Percentiles rank a stretch among this genome's conserved stretches.
Evolutionary conservation across 2,113 vertebrate genomes (phyloP).

Genomic region (Cochlearius cochlearius): DNA sequence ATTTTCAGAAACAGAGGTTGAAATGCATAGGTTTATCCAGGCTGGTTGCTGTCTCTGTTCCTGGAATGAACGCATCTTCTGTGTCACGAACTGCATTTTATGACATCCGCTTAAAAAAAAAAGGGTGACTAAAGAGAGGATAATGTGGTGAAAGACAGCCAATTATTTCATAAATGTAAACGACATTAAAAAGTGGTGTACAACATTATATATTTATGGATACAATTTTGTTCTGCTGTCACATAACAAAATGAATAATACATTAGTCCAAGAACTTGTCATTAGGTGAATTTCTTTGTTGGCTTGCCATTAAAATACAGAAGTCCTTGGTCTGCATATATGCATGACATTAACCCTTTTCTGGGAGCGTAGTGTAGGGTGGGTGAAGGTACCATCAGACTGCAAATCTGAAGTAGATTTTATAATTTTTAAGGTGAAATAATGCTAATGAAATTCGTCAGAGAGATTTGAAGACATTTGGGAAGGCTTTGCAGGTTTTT

Average conservation of each 20-base stretch:
- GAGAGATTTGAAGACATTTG: background rate
- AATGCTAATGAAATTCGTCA: background rate
- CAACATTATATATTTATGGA: constrained; percentile 63
- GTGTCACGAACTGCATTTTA: background rate
- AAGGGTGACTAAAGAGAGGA: background rate
- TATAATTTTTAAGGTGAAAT: background rate
- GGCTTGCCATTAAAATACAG: background rate
- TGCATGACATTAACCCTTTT: background rate
- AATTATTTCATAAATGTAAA: constrained; percentile 49
- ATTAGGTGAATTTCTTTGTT: constrained; percentile 32
- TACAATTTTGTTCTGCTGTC: constrained; percentile 48
- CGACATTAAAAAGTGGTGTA: background rate
- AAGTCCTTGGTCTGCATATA: background rate
- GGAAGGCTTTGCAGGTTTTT: background rate
- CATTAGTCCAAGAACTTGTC: constrained; percentile 43
- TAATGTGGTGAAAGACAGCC: constrained; percentile 22
- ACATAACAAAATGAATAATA: constrained; percentile 56
- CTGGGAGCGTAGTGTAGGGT: background rate
- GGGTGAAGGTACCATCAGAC: background rate
- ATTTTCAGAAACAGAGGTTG: background rate
- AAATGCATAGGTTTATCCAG: background rate
- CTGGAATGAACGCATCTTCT: background rate
- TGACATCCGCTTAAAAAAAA: background rate
- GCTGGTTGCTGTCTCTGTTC: background rate
- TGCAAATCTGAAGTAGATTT: background rate